Evolutionary conservation across 2,113 vertebrate genomes (phyloP).

Genomic region (Pachycephala philippinensis): DNA sequence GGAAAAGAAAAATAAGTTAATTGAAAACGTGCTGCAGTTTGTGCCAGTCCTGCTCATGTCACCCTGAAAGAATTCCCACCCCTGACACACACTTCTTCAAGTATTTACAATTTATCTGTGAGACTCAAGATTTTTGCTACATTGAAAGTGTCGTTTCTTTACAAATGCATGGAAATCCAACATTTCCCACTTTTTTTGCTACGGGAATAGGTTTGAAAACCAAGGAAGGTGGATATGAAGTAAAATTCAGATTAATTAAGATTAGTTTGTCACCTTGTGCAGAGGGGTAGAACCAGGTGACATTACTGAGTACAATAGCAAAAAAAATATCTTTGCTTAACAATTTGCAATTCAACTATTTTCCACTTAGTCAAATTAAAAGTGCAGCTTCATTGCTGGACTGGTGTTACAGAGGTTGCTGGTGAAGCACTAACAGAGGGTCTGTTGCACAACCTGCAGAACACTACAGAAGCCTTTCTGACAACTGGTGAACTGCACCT

Average conservation of each 20-base stretch:
- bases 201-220: not conserved
- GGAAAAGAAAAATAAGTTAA: constrained; percentile 20
- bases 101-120: not conserved
- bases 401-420: not conserved
- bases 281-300: not conserved
- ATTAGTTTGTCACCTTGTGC: not conserved
- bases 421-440: not conserved
- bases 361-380: not conserved
- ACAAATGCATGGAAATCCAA: not conserved
- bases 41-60: not conserved
- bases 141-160: not conserved
- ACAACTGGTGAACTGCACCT: not conserved
- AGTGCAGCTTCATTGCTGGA: not conserved
- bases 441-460: not conserved
- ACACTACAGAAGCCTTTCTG: not conserved
- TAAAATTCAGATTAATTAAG: not conserved
- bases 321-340: not conserved
- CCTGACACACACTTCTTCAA: not conserved
- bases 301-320: not conserved
- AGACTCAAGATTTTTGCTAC: not conserved
- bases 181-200: not conserved
- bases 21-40: not conserved
- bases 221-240: not conserved
- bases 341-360: not conserved
- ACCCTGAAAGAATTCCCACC: not conserved